Evolutionary conservation across 2,113 vertebrate species (phyloP).

Genomic region (Grantiella picta): DNA sequence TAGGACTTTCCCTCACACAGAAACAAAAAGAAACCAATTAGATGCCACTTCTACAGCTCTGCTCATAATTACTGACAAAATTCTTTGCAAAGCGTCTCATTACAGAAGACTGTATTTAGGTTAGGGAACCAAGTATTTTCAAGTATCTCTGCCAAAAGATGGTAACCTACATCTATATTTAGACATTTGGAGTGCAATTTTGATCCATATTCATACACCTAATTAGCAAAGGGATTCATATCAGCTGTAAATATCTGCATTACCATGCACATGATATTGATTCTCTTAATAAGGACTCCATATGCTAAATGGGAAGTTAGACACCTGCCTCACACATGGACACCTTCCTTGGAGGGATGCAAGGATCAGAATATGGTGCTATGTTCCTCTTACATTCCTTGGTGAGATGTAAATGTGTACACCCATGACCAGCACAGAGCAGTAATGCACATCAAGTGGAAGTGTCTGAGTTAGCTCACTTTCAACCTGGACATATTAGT

Average conservation of each 20-base stretch:
- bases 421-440: neutral
- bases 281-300: neutral
- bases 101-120: neutral
- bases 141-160: neutral
- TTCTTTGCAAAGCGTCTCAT: neutral
- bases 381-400: neutral
- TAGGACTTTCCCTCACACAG: neutral
- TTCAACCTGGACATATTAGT: too few relatives aligned
- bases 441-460: fast-evolving
- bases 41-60: neutral
- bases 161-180: neutral
- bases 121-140: neutral
- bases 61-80: neutral
- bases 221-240: neutral
- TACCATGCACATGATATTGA: neutral
- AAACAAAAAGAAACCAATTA: neutral
- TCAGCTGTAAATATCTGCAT: neutral
- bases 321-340: neutral
- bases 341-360: neutral
- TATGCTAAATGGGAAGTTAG: neutral
- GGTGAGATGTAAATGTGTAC: neutral
- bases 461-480: neutral
- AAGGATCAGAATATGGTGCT: neutral
- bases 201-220: neutral
- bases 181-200: neutral